Conservation (phyloP, 2,888 invertebrate genomes). For the Rotaria magnacalcarata region DNA sequence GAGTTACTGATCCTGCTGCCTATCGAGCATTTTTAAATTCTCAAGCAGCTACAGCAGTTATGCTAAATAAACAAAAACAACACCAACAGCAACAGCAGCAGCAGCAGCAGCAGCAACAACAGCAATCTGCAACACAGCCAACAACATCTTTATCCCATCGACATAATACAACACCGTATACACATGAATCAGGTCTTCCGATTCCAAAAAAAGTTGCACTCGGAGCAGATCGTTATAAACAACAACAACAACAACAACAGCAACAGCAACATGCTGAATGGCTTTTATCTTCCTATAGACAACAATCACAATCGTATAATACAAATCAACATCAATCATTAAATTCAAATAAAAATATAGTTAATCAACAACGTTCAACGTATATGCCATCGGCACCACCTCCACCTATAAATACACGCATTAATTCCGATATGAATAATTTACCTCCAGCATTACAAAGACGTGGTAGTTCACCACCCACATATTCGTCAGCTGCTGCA, state of each 20-base stretch:
- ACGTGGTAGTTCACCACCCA: not conserved
- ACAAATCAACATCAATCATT: not conserved
- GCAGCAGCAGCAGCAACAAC: too few relatives aligned
- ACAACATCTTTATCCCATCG: not conserved
- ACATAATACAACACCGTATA: not conserved
- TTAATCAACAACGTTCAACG: conserved; percentile 12
- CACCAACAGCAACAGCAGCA: not conserved
- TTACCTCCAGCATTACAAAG: not conserved
- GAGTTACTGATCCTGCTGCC: not conserved
- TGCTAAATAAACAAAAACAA: conserved; percentile 15
- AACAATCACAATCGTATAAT: not conserved
- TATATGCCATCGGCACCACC: not conserved
- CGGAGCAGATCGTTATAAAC: not conserved
- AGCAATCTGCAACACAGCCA: too few relatives aligned
- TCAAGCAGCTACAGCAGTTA: not conserved
- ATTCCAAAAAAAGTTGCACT: conserved; percentile 30
- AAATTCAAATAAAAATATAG: not conserved
- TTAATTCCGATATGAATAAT: not conserved
- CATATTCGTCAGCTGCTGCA: not conserved
- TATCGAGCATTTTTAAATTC: conserved; percentile 19
- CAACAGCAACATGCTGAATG: conserved; percentile 23
- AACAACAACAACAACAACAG: conserved; percentile 4
- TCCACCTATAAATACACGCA: not conserved
- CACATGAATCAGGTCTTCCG: not conserved
- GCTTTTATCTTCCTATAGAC: not conserved